Evolutionary conservation across 2,797 vertebrate species (phyloP).

Genomic region (Megalops cyprinoides): DNA sequence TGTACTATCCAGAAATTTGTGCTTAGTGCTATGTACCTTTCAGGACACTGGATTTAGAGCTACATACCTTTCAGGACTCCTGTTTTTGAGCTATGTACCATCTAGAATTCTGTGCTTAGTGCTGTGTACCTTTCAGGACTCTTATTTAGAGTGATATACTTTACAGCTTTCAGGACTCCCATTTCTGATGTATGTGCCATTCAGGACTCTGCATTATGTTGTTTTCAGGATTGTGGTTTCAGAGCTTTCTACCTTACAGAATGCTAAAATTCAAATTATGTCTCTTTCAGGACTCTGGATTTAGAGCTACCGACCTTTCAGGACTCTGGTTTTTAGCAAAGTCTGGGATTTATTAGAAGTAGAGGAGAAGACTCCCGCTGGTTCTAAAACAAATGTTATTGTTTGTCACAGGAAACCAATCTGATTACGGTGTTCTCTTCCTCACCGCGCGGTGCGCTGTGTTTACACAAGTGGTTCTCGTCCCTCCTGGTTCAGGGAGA

Average conservation of each 20-base stretch:
- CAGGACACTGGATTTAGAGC: conserved; percentile 62
- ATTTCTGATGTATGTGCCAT: too few species aligned
- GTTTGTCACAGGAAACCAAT: conserved; percentile 97
- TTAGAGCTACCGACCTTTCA: conserved; percentile 71
- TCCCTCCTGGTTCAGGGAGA: conserved; percentile 64
- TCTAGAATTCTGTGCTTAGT: conserved; percentile 52
- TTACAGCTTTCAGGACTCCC: too few species aligned
- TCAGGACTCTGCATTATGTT: too few species aligned
- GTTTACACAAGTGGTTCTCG: conserved; percentile 96
- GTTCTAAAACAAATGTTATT: conserved; percentile 97
- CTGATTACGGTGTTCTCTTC: conserved; percentile 93
- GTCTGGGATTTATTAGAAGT: conserved; percentile 93
- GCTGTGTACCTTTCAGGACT: too few species aligned
- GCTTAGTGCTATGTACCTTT: background rate
- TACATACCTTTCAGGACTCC: too few species aligned
- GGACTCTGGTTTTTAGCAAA: conserved; percentile 73
- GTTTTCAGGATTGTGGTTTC: conserved; percentile 67
- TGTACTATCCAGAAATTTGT: background rate
- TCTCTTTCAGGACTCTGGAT: conserved; percentile 68
- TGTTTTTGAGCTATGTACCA: conserved; percentile 38
- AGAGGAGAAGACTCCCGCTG: conserved; percentile 83
- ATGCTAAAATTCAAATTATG: conserved; percentile 48
- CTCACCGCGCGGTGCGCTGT: conserved; percentile 76
- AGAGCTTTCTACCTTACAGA: conserved; percentile 71
- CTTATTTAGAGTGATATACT: too few species aligned